Conservation (phyloP, 2,797 vertebrate genomes). For the Caiman crocodilus region DNA sequence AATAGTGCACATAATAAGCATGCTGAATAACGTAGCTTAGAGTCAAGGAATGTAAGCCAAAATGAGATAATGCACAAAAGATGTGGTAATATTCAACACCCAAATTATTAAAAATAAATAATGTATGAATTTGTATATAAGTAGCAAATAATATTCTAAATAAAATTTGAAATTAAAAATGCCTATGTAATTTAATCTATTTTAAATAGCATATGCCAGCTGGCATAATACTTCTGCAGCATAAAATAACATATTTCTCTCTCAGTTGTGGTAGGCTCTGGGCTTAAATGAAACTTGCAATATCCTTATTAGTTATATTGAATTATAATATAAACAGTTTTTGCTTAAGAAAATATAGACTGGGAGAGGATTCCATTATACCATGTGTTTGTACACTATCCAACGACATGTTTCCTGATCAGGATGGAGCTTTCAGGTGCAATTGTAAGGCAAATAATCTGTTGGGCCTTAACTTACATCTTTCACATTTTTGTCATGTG, state of each 20-base stretch:
- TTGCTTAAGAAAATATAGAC: not conserved
- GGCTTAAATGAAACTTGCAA: conserved; percentile 32
- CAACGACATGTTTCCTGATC: not conserved
- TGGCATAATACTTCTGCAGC: not conserved
- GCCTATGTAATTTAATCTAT: conserved; percentile 24
- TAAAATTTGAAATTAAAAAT: not conserved
- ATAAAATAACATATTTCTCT: conserved; percentile 6
- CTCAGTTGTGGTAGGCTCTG: not conserved
- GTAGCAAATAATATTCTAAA: not conserved
- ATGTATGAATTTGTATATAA: not conserved
- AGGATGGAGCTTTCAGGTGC: not conserved
- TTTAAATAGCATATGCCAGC: not conserved
- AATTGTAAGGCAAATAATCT: not conserved
- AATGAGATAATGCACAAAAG: not conserved
- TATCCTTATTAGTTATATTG: not conserved
- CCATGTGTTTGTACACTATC: not conserved
- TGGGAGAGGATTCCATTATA: not conserved
- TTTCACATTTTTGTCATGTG: not conserved
- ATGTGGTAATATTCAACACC: not conserved
- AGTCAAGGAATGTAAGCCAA: conserved; percentile 87
- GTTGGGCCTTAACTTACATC: not conserved
- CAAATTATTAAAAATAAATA: conserved; percentile 7
- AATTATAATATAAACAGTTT: not conserved
- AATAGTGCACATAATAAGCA: conserved; percentile 98
- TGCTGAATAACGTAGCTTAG: conserved; percentile 89